Conservation (phyloP, 2,888 invertebrate genomes). For the Patella ulyssiponensis region DNA sequence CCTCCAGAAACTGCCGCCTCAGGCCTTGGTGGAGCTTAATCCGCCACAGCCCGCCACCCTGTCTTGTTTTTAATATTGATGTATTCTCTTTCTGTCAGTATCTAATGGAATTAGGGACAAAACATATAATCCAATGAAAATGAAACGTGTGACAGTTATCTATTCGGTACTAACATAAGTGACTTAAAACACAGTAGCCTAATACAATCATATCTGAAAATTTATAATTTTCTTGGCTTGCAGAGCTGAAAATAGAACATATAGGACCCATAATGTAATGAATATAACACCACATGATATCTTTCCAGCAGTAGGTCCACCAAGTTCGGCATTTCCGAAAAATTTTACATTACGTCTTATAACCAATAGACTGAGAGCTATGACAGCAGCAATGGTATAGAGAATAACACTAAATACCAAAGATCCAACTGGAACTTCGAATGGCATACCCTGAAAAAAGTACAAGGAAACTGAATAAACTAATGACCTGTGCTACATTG, state of each 20-base stretch:
- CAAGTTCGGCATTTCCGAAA: conserved; percentile 75
- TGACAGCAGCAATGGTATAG: conserved; percentile 74
- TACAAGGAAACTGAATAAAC: neutral
- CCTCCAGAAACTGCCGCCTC: no score
- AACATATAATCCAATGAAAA: no score
- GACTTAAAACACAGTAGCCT: no score
- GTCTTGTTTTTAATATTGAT: no score
- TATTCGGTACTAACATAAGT: no score
- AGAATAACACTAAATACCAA: conserved; percentile 75
- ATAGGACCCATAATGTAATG: conserved; percentile 74
- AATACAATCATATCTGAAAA: conserved; percentile 27
- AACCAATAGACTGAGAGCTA: conserved; percentile 73
- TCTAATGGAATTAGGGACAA: no score
- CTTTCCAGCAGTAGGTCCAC: conserved; percentile 73
- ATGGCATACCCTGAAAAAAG: conserved; percentile 53
- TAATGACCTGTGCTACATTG: neutral
- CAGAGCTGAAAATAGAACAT: conserved; percentile 72
- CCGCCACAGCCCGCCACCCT: no score
- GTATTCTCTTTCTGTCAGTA: no score
- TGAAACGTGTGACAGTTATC: no score
- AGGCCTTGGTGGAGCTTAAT: no score
- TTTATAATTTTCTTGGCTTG: conserved; percentile 38
- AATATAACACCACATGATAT: conserved; percentile 70
- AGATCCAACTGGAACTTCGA: conserved; percentile 60
- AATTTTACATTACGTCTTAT: conserved; percentile 72